These are phyloP conservation scores for Celastrina argiolus DNA, from an alignment of 2,888 invertebrate genomes.

Conservation along the genomic window DNA sequence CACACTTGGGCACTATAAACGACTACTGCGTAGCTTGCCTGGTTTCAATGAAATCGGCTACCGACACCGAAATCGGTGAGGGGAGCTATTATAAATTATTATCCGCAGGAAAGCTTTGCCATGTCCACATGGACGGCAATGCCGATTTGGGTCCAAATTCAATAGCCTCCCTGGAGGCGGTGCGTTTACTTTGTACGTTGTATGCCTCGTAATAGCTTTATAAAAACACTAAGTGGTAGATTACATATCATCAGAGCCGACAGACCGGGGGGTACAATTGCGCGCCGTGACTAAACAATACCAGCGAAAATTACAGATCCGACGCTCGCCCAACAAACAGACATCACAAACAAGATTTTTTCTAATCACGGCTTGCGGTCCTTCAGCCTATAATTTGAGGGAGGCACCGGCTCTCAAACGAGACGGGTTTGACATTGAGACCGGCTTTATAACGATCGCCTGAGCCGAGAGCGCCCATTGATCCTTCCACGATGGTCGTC, in stretches of 20 bases:
- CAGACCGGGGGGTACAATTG: constrained; percentile 40
- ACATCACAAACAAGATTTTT: constrained; percentile 35
- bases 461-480: not conserved
- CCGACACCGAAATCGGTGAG: no score
- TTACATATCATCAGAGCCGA: not conserved
- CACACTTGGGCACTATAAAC: no score
- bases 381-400: constrained; percentile 43
- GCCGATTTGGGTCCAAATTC: no score
- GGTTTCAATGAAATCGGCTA: no score
- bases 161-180: no score
- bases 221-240: not conserved
- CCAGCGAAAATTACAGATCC: constrained; percentile 36
- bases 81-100: no score
- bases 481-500: not conserved
- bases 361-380: constrained; percentile 43
- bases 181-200: not conserved
- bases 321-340: constrained; percentile 34
- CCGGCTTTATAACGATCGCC: constrained; percentile 38
- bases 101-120: no score
- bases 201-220: not conserved
- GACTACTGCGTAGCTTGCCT: no score
- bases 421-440: constrained; percentile 39
- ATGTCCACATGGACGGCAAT: no score
- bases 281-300: constrained; percentile 43
- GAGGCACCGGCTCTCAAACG: constrained; percentile 33